Evolutionary conservation across 1,140 invertebrate species (phyloP), one percentile per base, ranked within the genome.

Genomic region (Drosophila gunungcola): DNA sequence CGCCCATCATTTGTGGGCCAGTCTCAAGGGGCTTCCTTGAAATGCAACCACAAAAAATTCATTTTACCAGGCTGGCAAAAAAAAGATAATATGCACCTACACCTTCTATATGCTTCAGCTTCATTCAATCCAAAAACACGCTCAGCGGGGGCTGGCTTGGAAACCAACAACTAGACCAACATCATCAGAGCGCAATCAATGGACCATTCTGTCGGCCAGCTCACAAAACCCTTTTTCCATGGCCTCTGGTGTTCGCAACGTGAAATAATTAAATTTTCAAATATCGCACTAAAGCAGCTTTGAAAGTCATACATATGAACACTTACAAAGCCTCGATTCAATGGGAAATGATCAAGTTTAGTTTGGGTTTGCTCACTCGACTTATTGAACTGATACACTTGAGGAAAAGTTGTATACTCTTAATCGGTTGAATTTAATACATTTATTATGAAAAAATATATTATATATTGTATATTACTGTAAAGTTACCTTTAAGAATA

Each of bases 201-300:
- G 78, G 49, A 34, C 60, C 39, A 81, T 74, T 85, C 46, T 67
- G 45, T 73, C 5, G 49, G 51, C 13, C 38, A 41, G 52, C 43
- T 52, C 39, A 38, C 46, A 69, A 80, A 38, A 62, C 34, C 42
- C 43, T 16, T 61, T 53, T 65, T 63, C 27, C 51, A 51, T 48
- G 55, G 48, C 38, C 62, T 72, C 42, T 77, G 72, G 29, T 48
- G 38, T 60, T 78, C 45, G 57, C 49, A 60, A 79, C 57, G 78
- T 57, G 78, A 82, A 88, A 89, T 89, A 88, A 88, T 88, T 88
- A 80, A 89, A 88, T 89, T 88, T 88, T 88, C 75, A 83, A 88
- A 79, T 78, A 67, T 68, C 78, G 79, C 53, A 79, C 69, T 72
- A 73, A 86, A 79, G 78, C 82, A 60, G 61, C 61, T 82, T 75